Percentiles rank a stretch among this genome's conserved stretches.
phyloP scores from a whole-genome alignment of 2,797 vertebrate genomes.

The Cryptoprocta ferox region DNA sequence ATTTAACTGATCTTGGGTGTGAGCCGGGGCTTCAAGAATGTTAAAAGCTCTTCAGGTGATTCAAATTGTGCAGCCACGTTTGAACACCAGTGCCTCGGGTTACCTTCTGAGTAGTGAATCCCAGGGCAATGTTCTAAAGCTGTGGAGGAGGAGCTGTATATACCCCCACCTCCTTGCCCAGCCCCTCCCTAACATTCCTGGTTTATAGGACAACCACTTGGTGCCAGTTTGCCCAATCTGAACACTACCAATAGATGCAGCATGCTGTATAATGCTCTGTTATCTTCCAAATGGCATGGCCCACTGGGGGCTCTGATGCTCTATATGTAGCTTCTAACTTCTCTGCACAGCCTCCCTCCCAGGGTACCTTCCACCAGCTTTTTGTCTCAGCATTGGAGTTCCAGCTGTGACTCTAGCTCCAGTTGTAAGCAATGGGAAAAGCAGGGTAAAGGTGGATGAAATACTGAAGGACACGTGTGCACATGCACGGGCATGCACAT shows the following conservation, averaged over 20 bases:
- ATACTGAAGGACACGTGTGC: neutral
- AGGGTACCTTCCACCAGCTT: neutral
- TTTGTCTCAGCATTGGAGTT: neutral
- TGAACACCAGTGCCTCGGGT: neutral
- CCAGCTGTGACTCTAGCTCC: neutral
- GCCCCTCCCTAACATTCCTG: neutral
- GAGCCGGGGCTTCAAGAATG: neutral
- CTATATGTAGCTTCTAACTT: neutral
- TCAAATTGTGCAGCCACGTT: neutral
- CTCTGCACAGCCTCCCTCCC: neutral
- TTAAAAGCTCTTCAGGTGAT: neutral
- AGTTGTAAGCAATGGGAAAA: neutral
- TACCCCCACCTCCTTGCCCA: neutral
- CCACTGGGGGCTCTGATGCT: rapidly evolving
- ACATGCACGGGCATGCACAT: neutral
- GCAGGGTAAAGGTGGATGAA: neutral
- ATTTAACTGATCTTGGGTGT: neutral
- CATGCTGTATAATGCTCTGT: neutral
- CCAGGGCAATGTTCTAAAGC: neutral
- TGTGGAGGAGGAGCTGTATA: neutral
- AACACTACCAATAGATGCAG: neutral
- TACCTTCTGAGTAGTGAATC: neutral
- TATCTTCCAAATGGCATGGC: neutral
- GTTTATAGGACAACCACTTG: neutral
- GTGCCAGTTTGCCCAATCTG: neutral